Evolutionary conservation across 2,113 vertebrate genomes (phyloP).

Genomic region (Ranitomeya imitator): DNA sequence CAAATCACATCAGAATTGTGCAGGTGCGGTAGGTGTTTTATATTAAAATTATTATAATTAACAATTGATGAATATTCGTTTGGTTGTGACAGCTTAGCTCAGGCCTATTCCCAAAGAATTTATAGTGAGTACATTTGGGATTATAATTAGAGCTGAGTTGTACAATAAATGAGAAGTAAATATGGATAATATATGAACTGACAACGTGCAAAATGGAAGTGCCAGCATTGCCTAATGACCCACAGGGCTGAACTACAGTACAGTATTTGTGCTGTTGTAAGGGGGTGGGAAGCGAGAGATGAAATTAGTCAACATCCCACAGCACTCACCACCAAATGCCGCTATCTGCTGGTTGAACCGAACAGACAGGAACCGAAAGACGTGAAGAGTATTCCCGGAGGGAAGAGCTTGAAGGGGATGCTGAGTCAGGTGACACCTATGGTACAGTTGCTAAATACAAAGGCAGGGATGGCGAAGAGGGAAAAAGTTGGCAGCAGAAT

Average conservation of each 20-base stretch:
- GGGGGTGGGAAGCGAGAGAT: too few relatives aligned
- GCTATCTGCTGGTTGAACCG: too few relatives aligned
- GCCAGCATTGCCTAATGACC: neutral
- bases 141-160: neutral
- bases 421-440: too few relatives aligned
- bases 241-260: neutral
- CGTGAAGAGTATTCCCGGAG: too few relatives aligned
- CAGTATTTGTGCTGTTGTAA: neutral
- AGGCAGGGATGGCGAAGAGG: too few relatives aligned
- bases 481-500: too few relatives aligned
- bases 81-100: neutral
- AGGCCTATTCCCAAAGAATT: neutral
- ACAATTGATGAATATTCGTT: slow-evolving; percentile 5
- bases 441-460: too few relatives aligned
- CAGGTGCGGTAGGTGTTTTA: slow-evolving; percentile 1
- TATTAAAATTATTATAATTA: neutral
- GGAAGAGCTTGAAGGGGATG: too few relatives aligned
- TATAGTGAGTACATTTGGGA: neutral
- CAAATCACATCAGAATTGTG: neutral
- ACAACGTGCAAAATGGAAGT: neutral
- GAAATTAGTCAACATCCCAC: too few relatives aligned
- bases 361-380: too few relatives aligned
- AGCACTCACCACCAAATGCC: too few relatives aligned
- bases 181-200: neutral
- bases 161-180: neutral